Conservation (phyloP, 1,140 invertebrate genomes). For the Diachasmimorpha longicaudata region DNA sequence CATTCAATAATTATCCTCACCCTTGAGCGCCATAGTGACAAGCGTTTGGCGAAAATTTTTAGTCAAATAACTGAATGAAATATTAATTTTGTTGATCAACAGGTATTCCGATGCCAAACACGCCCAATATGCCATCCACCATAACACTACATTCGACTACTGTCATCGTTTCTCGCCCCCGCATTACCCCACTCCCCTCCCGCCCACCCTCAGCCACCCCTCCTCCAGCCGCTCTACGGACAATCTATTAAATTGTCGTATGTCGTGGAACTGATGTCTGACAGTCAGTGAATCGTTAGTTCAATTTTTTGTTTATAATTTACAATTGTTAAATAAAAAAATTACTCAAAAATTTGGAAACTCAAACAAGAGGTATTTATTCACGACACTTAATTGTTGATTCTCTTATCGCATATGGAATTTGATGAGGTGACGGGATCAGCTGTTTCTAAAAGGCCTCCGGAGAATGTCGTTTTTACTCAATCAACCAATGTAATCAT, state of each 20-base stretch:
- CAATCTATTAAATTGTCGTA: neutral
- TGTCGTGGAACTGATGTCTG: neutral
- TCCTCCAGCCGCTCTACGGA: neutral
- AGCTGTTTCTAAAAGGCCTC: neutral
- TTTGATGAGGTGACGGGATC: neutral
- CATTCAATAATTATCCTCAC: neutral
- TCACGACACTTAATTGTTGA: neutral
- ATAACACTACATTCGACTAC: constrained; percentile 7
- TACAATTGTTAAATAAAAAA: neutral
- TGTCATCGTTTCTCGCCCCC: neutral
- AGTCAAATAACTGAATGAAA: neutral
- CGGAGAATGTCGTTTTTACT: no score
- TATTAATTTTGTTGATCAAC: neutral
- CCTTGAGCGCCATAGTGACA: neutral
- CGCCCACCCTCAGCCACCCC: neutral
- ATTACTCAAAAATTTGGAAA: neutral
- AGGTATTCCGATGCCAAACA: neutral
- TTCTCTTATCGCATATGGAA: neutral
- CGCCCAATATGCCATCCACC: neutral
- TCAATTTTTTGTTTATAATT: neutral
- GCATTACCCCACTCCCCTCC: neutral
- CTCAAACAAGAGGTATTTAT: neutral
- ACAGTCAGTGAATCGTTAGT: neutral
- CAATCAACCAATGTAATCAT: neutral
- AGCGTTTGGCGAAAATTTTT: neutral